Conservation (phyloP, 2,888 invertebrate species). For the Hoplodrina ambigua region DNA sequence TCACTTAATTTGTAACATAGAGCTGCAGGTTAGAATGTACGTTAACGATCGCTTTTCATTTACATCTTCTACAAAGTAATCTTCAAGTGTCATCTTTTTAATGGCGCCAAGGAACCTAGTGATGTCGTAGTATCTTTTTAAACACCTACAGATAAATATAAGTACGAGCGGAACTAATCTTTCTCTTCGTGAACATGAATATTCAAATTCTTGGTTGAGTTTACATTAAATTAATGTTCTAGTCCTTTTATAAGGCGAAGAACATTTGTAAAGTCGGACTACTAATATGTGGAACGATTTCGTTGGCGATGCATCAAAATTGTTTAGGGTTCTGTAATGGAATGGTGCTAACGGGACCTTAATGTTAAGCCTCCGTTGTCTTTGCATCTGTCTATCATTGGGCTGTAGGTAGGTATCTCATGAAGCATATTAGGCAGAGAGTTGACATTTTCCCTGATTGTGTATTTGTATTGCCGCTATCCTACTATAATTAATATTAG, state of each 20-base stretch:
- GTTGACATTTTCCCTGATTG: too few species aligned
- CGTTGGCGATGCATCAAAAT: slow-evolving; percentile 63
- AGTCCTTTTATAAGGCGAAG: slow-evolving; percentile 68
- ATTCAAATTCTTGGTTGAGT: slow-evolving; percentile 73
- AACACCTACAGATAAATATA: slow-evolving; percentile 70
- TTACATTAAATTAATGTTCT: slow-evolving; percentile 76
- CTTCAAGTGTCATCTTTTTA: slow-evolving; percentile 62
- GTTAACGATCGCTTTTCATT: slow-evolving; percentile 44
- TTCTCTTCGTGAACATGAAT: slow-evolving; percentile 75
- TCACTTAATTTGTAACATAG: slow-evolving; percentile 51
- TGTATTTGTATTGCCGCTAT: too few species aligned
- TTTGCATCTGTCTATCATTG: too few species aligned
- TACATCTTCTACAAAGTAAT: slow-evolving; percentile 55
- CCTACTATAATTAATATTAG: too few species aligned
- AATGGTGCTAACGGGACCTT: too few species aligned
- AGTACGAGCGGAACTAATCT: slow-evolving; percentile 75
- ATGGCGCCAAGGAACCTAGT: slow-evolving; percentile 70
- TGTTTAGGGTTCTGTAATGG: too few species aligned
- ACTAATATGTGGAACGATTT: slow-evolving; percentile 68
- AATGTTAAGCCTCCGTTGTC: too few species aligned
- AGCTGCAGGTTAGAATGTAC: slow-evolving; percentile 28
- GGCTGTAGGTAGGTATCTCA: too few species aligned
- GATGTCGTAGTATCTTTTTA: slow-evolving; percentile 68
- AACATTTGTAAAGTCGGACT: slow-evolving; percentile 72
- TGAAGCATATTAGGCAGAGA: too few species aligned